Evolutionary conservation across 2,113 vertebrate genomes (phyloP).

Genomic region (Symphodus melops): DNA sequence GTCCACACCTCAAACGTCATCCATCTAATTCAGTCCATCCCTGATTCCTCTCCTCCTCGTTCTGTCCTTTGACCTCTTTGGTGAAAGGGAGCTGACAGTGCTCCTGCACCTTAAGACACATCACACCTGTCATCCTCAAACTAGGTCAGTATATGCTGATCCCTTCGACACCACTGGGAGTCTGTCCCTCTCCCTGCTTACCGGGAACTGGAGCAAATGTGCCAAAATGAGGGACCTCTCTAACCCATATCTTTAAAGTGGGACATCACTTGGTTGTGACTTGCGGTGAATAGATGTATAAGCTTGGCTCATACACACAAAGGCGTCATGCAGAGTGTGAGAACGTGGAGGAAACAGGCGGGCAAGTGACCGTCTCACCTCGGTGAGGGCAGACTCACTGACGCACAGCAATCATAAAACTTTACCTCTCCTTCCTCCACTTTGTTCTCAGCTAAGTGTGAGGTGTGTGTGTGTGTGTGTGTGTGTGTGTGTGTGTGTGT

Average conservation of each 20-base stretch:
- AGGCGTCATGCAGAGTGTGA: background rate
- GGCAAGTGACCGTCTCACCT: conserved; percentile 37
- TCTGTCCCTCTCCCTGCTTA: conserved; percentile 7
- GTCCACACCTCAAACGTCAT: conserved; percentile 3
- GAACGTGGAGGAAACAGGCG: background rate
- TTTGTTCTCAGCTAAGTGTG: conserved; percentile 55
- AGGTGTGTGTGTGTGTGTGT: conserved; percentile 13
- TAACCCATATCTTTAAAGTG: conserved; percentile 10
- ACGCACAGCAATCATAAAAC: background rate
- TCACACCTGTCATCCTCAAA: conserved; percentile 37
- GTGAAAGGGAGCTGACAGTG: conserved; percentile 1
- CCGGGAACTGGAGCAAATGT: conserved; percentile 17
- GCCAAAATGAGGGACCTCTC: conserved; percentile 17
- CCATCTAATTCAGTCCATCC: conserved; percentile 47
- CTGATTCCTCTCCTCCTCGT: background rate
- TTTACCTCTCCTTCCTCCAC: conserved; percentile 7
- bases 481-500: conserved; percentile 4
- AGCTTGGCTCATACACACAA: background rate
- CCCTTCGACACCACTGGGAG: conserved; percentile 13
- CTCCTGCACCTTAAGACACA: conserved; percentile 21
- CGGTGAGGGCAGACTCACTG: conserved; percentile 53
- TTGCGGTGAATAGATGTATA: conserved; percentile 13
- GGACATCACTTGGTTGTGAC: conserved; percentile 38
- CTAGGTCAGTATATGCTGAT: conserved; percentile 70
- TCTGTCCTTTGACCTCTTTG: conserved; percentile 17